Evolutionary conservation across 2,888 invertebrate species (phyloP).

Genomic region (Chironomus tentans): DNA sequence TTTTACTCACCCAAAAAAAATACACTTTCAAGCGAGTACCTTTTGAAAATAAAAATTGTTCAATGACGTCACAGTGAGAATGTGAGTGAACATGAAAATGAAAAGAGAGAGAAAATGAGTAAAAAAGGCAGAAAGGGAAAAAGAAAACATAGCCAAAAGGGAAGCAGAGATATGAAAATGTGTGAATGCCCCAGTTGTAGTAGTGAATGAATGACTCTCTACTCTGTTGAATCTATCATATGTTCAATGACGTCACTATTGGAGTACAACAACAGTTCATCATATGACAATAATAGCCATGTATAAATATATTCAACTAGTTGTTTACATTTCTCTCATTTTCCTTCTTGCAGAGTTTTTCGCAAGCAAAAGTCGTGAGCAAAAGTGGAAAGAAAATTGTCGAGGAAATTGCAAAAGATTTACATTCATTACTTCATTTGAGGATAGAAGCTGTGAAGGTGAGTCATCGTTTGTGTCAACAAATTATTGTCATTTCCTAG

Average conservation of each 20-base stretch:
- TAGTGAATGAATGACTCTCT: slow-evolving; percentile 2
- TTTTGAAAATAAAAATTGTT: no score
- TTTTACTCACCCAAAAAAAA: no score
- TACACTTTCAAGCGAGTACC: no score
- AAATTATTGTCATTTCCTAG: neutral
- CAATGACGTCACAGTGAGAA: neutral
- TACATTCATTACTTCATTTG: slow-evolving; percentile 43
- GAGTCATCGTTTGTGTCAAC: neutral
- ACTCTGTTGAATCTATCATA: neutral
- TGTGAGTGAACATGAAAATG: neutral
- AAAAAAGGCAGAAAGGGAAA: no score
- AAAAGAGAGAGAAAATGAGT: no score
- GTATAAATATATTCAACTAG: neutral
- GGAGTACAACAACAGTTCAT: neutral
- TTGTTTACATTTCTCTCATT: slow-evolving; percentile 3
- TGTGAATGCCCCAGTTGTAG: neutral
- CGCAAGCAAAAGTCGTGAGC: slow-evolving; percentile 36
- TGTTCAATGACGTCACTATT: neutral
- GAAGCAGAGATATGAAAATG: neutral
- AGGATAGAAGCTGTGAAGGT: slow-evolving; percentile 43
- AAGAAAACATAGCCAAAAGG: neutral
- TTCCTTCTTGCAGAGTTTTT: slow-evolving; percentile 34
- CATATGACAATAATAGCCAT: neutral
- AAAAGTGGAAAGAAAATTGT: slow-evolving; percentile 42
- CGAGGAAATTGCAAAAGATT: slow-evolving; percentile 42